Percentiles rank a stretch among this genome's conserved stretches.
Evolutionary conservation across 2,888 invertebrate genomes (phyloP).

Genomic region (Notodromas monacha): DNA sequence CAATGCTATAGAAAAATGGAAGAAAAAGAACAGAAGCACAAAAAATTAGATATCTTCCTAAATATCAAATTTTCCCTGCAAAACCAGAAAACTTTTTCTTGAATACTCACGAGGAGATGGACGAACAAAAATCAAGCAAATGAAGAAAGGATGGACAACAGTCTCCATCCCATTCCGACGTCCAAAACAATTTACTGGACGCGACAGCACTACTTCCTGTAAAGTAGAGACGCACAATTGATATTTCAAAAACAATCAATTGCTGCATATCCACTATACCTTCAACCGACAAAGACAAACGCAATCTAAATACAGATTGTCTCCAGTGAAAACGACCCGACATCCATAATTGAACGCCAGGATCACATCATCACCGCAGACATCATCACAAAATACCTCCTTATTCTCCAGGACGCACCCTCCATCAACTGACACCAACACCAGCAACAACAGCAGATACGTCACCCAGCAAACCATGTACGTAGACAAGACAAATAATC

Average conservation of each 20-base stretch:
- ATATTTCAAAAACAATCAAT: constrained; percentile 4
- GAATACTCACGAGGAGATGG: constrained; percentile 4
- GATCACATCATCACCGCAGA: constrained; percentile 4
- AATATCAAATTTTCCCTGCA: neutral
- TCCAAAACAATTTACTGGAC: constrained; percentile 2
- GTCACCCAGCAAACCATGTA: constrained; percentile 2
- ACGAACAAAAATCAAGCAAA: constrained; percentile 1
- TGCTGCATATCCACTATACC: constrained; percentile 4
- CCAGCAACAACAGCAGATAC: constrained; percentile 2
- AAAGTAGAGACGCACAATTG: constrained; percentile 4
- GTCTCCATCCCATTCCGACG: constrained; percentile 4
- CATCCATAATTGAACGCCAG: constrained; percentile 4
- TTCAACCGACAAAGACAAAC: constrained; percentile 4
- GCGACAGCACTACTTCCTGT: constrained; percentile 4
- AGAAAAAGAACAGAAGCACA: constrained; percentile 4
- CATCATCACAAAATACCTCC: constrained; percentile 4
- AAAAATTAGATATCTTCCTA: constrained; percentile 2
- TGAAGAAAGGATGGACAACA: constrained; percentile 4
- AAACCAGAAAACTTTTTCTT: constrained; percentile 1
- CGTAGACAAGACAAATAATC: constrained; percentile 4
- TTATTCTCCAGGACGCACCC: constrained; percentile 2
- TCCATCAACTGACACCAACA: constrained; percentile 1
- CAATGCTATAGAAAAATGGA: constrained; percentile 4
- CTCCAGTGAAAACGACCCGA: constrained; percentile 4
- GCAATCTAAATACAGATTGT: constrained; percentile 4